Evolutionary conservation across 2,797 vertebrate genomes (phyloP), one percentile per base, ranked within the genome.

Genomic region (Tokudaia muenninki): DNA sequence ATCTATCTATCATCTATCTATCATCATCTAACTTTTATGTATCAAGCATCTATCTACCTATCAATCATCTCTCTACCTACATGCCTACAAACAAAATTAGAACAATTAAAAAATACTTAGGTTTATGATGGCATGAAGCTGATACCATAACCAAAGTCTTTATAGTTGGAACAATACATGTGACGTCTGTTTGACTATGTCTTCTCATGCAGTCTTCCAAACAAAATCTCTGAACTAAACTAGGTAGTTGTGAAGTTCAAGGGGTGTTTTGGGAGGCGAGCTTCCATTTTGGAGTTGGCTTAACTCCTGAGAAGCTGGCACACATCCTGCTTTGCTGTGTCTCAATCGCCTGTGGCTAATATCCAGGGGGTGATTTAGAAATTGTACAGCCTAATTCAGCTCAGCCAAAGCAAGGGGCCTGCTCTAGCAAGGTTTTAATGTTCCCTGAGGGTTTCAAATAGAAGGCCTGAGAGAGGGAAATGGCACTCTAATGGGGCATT

Each of bases 371-470:
- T 95, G 50, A 97, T 94, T 97, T 96, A 95, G 93, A 97, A 94
- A 97, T 75, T 83, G 84, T 94, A 50, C 78, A 82, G 95, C 90
- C 90, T 95, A 97, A 96, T 94, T 97, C 92, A 93, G 92, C 87
- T 75, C 41, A 70, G 92, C 75, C 90, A 97, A 96, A 97, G 70
- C 81, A 80, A 96, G 92, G 78, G 1, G 3, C 94, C 92, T 96
- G 94, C 78, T 95, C 95, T 90, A 96, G 65, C 24, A 91, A 84
- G 79, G 84, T 74, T 95, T 95, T 95, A 97, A 91, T 97, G 47
- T 89, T 96, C 96, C 97, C 97, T 70, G 94, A 96, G 78, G 96
- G 41, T 90, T 98, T 97, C 84, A 95, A 94, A 95, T 86, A 94
- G 95, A 93, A 97, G 90, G 84, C 4, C 67, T 59, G 91, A 97